These are phyloP conservation scores for Albula glossodonta DNA, from an alignment of 2,113 vertebrate species.

Conservation along the genomic window DNA sequence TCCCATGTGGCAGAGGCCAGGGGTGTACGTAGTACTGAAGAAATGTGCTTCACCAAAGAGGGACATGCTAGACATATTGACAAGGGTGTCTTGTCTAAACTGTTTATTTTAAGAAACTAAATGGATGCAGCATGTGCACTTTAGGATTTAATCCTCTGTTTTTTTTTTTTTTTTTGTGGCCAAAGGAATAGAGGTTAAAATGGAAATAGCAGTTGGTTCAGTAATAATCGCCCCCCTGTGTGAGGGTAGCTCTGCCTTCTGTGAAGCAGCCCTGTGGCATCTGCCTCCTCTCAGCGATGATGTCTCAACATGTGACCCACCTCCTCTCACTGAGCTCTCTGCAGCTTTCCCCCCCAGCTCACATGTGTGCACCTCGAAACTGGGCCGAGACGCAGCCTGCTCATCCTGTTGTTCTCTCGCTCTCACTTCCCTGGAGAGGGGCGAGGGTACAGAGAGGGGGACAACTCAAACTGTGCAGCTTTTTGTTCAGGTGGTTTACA, in stretches of 20 bases:
- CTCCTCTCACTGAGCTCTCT: background rate
- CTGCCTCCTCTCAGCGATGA: background rate
- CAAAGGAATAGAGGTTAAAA: background rate
- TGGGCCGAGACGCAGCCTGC: background rate
- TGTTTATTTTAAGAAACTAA: background rate
- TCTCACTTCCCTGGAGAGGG: background rate
- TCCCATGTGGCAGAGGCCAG: constrained; percentile 16
- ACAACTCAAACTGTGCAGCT: no score
- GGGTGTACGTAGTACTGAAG: background rate
- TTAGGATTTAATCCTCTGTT: background rate
- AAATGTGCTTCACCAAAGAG: background rate
- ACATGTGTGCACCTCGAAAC: background rate
- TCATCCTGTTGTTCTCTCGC: background rate
- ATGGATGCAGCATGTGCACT: no score
- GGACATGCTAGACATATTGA: background rate
- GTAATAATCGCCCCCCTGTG: background rate
- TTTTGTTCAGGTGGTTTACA: no score
- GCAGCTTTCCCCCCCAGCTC: background rate
- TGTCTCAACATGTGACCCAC: background rate
- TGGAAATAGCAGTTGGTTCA: background rate
- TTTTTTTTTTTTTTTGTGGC: background rate
- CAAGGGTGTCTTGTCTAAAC: background rate
- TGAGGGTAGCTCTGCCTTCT: background rate
- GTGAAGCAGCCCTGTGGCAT: background rate
- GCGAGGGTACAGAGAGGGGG: background rate